These are phyloP conservation scores for Seriola aureovittata DNA, from an alignment of 2,113 vertebrate species.

Conservation along the genomic window DNA sequence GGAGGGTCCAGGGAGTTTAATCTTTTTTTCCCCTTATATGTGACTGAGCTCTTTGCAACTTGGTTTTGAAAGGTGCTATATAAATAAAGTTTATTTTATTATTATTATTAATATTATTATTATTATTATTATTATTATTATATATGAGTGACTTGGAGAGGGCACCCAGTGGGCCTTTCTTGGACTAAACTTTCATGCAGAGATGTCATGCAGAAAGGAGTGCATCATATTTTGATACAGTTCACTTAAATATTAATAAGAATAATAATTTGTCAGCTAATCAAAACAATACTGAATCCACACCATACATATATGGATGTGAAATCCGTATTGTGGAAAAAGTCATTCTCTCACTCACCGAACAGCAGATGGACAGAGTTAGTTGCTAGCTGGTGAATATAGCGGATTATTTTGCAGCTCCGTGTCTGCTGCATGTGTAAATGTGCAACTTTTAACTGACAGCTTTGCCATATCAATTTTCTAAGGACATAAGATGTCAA, in stretches of 20 bases:
- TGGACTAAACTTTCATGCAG: background rate
- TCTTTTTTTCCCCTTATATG: background rate
- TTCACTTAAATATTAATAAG: background rate
- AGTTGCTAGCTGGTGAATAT: background rate
- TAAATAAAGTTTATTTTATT: too few species aligned
- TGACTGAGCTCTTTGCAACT: background rate
- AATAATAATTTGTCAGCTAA: too few species aligned
- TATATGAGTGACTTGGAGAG: background rate
- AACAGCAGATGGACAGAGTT: background rate
- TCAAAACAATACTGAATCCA: background rate
- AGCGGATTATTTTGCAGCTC: background rate
- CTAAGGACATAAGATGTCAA: background rate
- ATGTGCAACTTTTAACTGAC: too few species aligned
- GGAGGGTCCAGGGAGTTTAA: slow-evolving; percentile 2
- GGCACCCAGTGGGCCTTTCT: background rate
- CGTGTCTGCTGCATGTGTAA: too few species aligned
- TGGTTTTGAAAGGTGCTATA: too few species aligned
- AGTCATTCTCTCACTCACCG: background rate
- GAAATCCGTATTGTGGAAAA: too few species aligned
- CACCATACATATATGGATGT: background rate
- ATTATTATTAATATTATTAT: too few species aligned
- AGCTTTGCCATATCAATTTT: too few species aligned
- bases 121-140: too few species aligned
- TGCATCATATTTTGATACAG: background rate
- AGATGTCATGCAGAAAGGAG: background rate